These are phyloP conservation scores for Oreochromis grahami DNA, from an alignment of 2,797 vertebrate genomes.

Conservation along the genomic window DNA sequence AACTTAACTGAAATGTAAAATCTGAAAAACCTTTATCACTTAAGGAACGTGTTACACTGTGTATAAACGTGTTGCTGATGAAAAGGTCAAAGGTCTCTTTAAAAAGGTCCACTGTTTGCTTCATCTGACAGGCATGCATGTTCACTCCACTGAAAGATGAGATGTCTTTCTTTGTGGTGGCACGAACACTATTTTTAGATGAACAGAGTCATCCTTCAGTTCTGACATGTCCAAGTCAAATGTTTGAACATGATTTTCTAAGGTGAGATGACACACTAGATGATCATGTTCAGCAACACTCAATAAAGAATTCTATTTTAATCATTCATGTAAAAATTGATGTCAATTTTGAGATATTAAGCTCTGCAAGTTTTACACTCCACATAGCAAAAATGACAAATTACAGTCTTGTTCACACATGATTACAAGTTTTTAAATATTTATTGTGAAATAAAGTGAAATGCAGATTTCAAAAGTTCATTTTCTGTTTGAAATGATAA, in stretches of 20 bases:
- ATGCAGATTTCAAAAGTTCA: neutral
- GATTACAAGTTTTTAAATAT: neutral
- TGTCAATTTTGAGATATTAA: neutral
- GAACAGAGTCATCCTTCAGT: neutral
- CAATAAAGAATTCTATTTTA: neutral
- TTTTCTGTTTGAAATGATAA: neutral
- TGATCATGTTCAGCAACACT: neutral
- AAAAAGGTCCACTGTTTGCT: neutral
- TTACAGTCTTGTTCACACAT: neutral
- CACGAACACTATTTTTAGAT: neutral
- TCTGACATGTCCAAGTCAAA: neutral
- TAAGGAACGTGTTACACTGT: neutral
- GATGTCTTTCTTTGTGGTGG: neutral
- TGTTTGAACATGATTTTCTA: neutral
- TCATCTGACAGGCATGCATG: neutral
- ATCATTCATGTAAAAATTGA: neutral
- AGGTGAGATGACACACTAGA: neutral
- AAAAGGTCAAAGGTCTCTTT: neutral
- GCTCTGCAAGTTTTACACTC: neutral
- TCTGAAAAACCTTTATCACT: rapidly evolving
- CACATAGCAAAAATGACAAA: neutral
- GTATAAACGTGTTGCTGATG: neutral
- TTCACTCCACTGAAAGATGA: neutral
- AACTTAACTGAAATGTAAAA: neutral
- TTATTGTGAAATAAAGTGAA: neutral